These are phyloP conservation scores for Rhinoptilus africanus DNA, from an alignment of 2,113 vertebrate genomes.

Conservation along the genomic window DNA sequence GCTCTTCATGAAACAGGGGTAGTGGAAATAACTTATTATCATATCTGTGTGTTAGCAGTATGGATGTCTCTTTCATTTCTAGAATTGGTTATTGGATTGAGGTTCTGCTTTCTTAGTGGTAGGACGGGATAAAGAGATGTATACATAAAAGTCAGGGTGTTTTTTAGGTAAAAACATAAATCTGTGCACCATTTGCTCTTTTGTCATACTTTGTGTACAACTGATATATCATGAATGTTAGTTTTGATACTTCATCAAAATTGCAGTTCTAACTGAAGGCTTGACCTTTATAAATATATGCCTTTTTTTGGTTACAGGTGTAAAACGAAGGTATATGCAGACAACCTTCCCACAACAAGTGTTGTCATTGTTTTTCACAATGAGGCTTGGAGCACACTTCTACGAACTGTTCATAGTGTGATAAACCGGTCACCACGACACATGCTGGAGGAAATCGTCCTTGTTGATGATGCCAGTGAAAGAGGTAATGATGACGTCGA, in stretches of 20 bases:
- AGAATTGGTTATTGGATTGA: neutral
- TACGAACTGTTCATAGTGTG: slow-evolving; percentile 94
- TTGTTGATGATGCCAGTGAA: slow-evolving; percentile 97
- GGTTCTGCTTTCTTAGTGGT: neutral
- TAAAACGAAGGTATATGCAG: slow-evolving; percentile 95
- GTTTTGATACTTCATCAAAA: neutral
- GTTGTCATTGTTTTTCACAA: slow-evolving; percentile 99
- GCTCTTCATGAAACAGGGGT: neutral
- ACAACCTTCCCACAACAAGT: slow-evolving; percentile 93
- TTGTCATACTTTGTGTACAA: neutral
- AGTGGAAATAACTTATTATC: neutral
- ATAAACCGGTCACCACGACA: slow-evolving; percentile 93
- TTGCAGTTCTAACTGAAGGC: neutral
- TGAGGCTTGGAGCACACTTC: slow-evolving; percentile 96
- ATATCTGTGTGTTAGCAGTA: neutral
- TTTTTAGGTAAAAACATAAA: neutral
- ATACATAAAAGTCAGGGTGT: neutral
- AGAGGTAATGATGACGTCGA: slow-evolving; percentile 70
- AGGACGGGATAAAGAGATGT: neutral
- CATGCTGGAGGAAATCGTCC: slow-evolving; percentile 92
- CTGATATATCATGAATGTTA: neutral
- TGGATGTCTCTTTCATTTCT: neutral
- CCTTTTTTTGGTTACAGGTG: slow-evolving; percentile 76
- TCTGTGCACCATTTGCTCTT: neutral
- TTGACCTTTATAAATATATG: neutral